phyloP scores from a whole-genome alignment of 2,888 invertebrate genomes.

The Sminthurides aquaticus region DNA sequence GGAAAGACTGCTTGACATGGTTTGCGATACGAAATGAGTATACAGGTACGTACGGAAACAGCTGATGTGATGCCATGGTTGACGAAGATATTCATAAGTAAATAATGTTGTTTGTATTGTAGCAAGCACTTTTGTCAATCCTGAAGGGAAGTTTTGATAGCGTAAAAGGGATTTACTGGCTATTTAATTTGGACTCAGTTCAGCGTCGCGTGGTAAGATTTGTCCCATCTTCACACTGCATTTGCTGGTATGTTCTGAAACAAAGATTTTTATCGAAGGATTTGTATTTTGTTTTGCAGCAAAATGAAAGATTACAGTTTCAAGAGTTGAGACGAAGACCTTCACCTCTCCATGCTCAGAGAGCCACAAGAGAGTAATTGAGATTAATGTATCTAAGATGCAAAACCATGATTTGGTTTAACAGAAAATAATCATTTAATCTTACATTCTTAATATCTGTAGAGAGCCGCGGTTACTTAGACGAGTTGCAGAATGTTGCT shows the following conservation, averaged over 20 bases:
- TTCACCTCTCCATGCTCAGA: slow-evolving; percentile 14
- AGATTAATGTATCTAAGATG: too few relatives aligned
- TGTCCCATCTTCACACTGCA: too few relatives aligned
- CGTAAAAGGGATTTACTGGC: slow-evolving; percentile 64
- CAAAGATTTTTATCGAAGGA: too few relatives aligned
- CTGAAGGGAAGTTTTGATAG: slow-evolving; percentile 70
- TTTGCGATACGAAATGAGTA: slow-evolving; percentile 14
- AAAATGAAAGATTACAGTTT: slow-evolving; percentile 29
- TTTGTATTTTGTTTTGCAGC: slow-evolving; percentile 24
- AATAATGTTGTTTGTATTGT: too few relatives aligned
- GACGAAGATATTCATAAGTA: too few relatives aligned
- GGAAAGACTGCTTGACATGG: neutral
- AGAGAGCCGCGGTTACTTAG: slow-evolving; percentile 79
- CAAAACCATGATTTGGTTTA: too few relatives aligned
- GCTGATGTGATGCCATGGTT: too few relatives aligned
- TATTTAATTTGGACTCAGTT: slow-evolving; percentile 61
- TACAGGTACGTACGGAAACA: slow-evolving; percentile 12
- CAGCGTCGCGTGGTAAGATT: slow-evolving; percentile 36
- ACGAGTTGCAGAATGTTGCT: slow-evolving; percentile 73
- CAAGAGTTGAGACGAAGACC: slow-evolving; percentile 25
- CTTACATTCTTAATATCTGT: slow-evolving; percentile 46
- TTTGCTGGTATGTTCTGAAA: too few relatives aligned
- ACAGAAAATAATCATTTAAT: neutral
- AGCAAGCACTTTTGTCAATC: slow-evolving; percentile 59
- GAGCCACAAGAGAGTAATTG: slow-evolving; percentile 21